phyloP scores from a whole-genome alignment of 2,797 vertebrate species.

The Odontamblyopus lacepedii region DNA sequence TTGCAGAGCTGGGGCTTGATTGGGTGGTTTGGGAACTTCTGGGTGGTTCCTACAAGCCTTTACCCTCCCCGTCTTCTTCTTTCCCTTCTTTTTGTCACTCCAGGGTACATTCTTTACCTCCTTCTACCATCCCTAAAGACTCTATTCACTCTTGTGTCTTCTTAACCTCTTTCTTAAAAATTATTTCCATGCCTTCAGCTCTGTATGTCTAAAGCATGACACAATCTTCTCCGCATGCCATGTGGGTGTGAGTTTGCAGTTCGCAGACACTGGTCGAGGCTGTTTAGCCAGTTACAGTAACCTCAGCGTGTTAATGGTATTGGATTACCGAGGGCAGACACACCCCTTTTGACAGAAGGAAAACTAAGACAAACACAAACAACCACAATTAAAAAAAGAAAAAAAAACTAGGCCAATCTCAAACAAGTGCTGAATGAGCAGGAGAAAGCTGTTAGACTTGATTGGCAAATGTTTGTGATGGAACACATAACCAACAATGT shows the following conservation, averaged over 20 bases:
- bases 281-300: slow-evolving; percentile 87
- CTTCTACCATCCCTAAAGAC: slow-evolving; percentile 21
- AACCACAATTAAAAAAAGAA: slow-evolving; percentile 44
- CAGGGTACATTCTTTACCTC: slow-evolving; percentile 19
- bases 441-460: slow-evolving; percentile 23
- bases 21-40: slow-evolving; percentile 72
- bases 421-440: slow-evolving; percentile 11
- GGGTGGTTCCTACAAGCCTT: slow-evolving; percentile 58
- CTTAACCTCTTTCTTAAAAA: slow-evolving; percentile 15
- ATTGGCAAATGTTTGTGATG: slow-evolving; percentile 20
- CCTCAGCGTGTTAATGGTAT: slow-evolving; percentile 84
- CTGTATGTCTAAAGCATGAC: slow-evolving; percentile 5
- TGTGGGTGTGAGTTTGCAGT: slow-evolving; percentile 56
- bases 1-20: slow-evolving; percentile 63
- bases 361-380: slow-evolving; percentile 66
- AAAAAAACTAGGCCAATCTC: slow-evolving; percentile 9
- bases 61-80: slow-evolving; percentile 23
- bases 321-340: slow-evolving; percentile 85
- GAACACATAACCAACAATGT: slow-evolving; percentile 7
- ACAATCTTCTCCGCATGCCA: slow-evolving; percentile 45
- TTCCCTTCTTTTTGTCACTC: slow-evolving; percentile 19
- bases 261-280: slow-evolving; percentile 82
- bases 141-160: slow-evolving; percentile 1
- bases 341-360: slow-evolving; percentile 73
- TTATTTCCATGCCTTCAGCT: slow-evolving; percentile 15